These are phyloP conservation scores for Paratilapia polleni DNA, from an alignment of 2,113 vertebrate species.

Conservation along the genomic window DNA sequence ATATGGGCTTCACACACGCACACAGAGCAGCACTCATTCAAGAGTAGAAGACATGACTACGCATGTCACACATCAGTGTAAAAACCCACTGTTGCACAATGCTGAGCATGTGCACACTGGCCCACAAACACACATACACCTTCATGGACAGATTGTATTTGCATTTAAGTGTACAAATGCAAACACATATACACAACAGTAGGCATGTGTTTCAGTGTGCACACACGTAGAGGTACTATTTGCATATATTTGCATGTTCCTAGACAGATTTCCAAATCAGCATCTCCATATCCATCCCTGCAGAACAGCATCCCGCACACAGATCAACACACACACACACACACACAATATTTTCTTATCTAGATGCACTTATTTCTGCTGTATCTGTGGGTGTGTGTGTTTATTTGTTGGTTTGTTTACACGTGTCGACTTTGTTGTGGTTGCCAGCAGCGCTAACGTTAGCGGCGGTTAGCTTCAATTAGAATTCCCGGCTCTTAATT, in stretches of 20 bases:
- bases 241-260: slow-evolving; percentile 77
- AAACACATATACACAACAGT: slow-evolving; percentile 38
- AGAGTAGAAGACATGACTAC: slow-evolving; percentile 19
- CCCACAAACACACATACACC: background rate
- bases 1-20: slow-evolving; percentile 30
- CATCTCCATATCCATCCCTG: slow-evolving; percentile 67
- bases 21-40: slow-evolving; percentile 16
- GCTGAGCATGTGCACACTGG: background rate
- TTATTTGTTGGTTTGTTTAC: slow-evolving; percentile 67
- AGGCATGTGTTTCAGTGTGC: slow-evolving; percentile 43
- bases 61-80: slow-evolving; percentile 13
- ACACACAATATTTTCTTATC: slow-evolving; percentile 24
- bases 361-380: slow-evolving; percentile 45
- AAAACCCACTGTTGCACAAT: background rate
- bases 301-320: slow-evolving; percentile 44
- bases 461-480: slow-evolving; percentile 74
- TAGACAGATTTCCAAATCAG: slow-evolving; percentile 75
- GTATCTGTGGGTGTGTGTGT: slow-evolving; percentile 36
- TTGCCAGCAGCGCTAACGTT: slow-evolving; percentile 69
- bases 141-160: slow-evolving; percentile 37
- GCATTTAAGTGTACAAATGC: slow-evolving; percentile 46
- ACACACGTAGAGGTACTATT: slow-evolving; percentile 45
- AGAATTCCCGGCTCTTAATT: slow-evolving; percentile 68
- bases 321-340: background rate
- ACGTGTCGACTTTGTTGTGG: slow-evolving; percentile 68